Evolutionary conservation across 2,888 invertebrate species (phyloP).

Genomic region (Agrochola macilenta): DNA sequence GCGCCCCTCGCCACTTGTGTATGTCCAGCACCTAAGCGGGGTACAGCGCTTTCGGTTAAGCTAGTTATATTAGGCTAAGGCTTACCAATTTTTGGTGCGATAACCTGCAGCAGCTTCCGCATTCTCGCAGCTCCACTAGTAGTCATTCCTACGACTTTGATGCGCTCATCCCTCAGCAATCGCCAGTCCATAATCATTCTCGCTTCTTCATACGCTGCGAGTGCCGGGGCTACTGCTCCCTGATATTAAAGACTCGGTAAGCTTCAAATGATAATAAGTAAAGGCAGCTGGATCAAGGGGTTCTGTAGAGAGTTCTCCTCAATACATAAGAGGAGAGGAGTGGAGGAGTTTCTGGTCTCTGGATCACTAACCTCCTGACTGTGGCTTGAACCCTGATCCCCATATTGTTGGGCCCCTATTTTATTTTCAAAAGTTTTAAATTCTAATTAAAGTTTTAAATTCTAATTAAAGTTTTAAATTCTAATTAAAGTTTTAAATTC

Average conservation of each 20-base stretch:
- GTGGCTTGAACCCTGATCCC: background rate
- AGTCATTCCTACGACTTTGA: constrained; percentile 93
- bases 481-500: too few relatives aligned
- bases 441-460: background rate
- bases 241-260: constrained; percentile 56
- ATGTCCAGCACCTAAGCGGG: too few relatives aligned
- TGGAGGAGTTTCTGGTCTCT: background rate
- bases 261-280: background rate
- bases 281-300: background rate
- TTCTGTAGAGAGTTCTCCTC: background rate
- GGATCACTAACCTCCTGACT: too few relatives aligned
- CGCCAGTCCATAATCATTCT: constrained; percentile 90
- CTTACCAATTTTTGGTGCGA: constrained; percentile 92
- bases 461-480: too few relatives aligned
- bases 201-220: constrained; percentile 83
- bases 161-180: constrained; percentile 80
- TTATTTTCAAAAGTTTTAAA: background rate
- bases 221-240: constrained; percentile 66
- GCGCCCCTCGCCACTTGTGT: too few relatives aligned
- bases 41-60: too few relatives aligned
- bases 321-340: background rate
- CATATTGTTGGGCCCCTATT: background rate
- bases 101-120: constrained; percentile 90
- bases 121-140: constrained; percentile 94
- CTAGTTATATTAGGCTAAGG: background rate